Conservation (phyloP, 1,140 invertebrate genomes). For the Melanaphis sacchari region DNA sequence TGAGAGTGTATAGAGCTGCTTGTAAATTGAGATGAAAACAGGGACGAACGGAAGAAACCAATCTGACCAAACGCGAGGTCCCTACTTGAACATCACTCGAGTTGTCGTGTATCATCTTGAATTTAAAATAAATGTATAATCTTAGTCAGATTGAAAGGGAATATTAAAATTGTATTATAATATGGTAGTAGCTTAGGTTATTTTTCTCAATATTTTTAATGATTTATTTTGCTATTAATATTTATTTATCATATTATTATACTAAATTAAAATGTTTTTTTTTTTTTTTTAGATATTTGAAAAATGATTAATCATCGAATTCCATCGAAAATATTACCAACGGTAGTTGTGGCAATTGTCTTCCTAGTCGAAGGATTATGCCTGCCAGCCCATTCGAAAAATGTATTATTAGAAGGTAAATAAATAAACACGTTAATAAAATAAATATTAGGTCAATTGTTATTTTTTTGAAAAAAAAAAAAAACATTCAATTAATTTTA, state of each 20-base stretch:
- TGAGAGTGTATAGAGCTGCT: background rate
- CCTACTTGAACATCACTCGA: slow-evolving; percentile 21
- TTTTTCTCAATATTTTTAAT: too few relatives aligned
- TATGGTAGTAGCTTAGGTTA: background rate
- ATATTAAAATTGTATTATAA: background rate
- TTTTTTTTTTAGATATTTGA: slow-evolving; percentile 37
- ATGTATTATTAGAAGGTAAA: slow-evolving; percentile 25
- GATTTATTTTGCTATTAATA: background rate
- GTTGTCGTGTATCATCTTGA: background rate
- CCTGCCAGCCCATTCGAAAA: slow-evolving; percentile 20
- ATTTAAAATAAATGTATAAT: background rate
- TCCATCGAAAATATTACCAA: background rate
- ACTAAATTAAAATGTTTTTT: background rate
- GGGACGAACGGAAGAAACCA: slow-evolving; percentile 52
- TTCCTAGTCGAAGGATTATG: background rate
- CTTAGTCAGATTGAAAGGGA: background rate
- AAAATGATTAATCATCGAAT: background rate
- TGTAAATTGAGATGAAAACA: slow-evolving; percentile 52
- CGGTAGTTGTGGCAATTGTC: background rate
- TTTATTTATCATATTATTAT: background rate
- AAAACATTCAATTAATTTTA: background rate
- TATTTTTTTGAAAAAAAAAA: background rate
- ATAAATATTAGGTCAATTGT: background rate
- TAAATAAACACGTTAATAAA: background rate
- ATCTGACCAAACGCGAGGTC: slow-evolving; percentile 29